A percentile compares a stretch with the other conserved stretches of the same genome.
Evolutionary conservation across 2,113 vertebrate genomes (phyloP).

Genomic region (Ailurus styani): DNA sequence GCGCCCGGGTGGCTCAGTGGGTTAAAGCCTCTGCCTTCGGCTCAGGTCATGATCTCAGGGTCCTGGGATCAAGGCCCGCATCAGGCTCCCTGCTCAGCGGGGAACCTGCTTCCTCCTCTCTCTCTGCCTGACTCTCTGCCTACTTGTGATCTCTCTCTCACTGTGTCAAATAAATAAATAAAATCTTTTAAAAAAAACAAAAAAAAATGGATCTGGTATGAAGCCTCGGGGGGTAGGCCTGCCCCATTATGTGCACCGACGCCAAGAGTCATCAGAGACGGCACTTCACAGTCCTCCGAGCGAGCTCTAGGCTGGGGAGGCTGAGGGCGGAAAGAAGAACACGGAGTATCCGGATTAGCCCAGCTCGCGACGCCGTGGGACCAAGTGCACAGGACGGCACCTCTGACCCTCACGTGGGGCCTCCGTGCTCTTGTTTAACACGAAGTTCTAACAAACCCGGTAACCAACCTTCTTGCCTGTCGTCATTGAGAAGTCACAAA

Average conservation of each 20-base stretch:
- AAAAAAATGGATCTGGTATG: not conserved
- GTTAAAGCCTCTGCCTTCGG: too few relatives aligned
- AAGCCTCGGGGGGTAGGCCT: not conserved
- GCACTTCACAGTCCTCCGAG: not conserved
- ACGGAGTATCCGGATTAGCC: accelerated
- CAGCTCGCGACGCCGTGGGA: not conserved
- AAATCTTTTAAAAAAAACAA: too few relatives aligned
- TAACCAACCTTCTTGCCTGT: accelerated
- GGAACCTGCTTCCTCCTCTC: too few relatives aligned
- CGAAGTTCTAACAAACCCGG: not conserved
- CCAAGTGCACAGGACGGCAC: accelerated
- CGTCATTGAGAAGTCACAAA: not conserved
- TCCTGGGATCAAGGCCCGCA: too few relatives aligned
- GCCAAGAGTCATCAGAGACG: not conserved
- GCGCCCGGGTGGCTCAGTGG: too few relatives aligned
- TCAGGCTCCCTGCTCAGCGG: too few relatives aligned
- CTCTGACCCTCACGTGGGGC: accelerated
- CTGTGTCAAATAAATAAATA: too few relatives aligned
- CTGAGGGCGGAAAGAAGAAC: accelerated
- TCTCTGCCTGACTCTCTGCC: too few relatives aligned
- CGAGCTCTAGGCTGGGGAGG: accelerated
- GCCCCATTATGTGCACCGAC: not conserved
- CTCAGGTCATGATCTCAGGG: too few relatives aligned
- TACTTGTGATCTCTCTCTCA: too few relatives aligned
- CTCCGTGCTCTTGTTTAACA: not conserved